Evolutionary conservation across 2,797 vertebrate genomes (phyloP).

Genomic region (Urophycis tenuis): DNA sequence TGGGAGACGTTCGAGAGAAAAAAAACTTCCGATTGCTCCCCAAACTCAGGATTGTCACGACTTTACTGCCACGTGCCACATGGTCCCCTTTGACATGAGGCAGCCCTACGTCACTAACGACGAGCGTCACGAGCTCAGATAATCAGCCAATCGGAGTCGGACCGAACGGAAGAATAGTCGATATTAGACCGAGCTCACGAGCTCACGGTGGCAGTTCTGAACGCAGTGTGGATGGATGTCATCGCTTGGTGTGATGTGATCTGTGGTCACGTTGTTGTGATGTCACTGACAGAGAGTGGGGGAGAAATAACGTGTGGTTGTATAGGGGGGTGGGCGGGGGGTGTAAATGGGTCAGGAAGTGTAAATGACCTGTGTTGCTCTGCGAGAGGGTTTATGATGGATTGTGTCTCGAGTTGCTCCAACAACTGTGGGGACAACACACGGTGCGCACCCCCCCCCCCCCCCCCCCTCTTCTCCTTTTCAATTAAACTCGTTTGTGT

Average conservation of each 20-base stretch:
- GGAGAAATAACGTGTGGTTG: neutral
- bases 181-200: no score
- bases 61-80: no score
- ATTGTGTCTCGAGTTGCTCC: slow-evolving; percentile 1
- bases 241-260: neutral
- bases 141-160: no score
- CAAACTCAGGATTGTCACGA: no score
- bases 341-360: neutral
- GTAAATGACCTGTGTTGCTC: neutral
- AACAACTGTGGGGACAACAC: neutral
- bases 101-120: no score
- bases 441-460: slow-evolving; percentile 12
- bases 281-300: neutral
- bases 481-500: slow-evolving; percentile 47
- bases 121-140: no score
- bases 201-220: no score
- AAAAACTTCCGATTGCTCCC: no score
- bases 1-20: neutral
- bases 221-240: neutral
- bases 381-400: slow-evolving; percentile 9
- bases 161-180: no score
- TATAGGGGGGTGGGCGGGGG: neutral
- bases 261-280: neutral
- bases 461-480: slow-evolving; percentile 43
- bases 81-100: no score